Evolutionary conservation across 2,113 vertebrate genomes (phyloP), one percentile per base, ranked within the genome.

Genomic region (Porphyrio hochstetteri): DNA sequence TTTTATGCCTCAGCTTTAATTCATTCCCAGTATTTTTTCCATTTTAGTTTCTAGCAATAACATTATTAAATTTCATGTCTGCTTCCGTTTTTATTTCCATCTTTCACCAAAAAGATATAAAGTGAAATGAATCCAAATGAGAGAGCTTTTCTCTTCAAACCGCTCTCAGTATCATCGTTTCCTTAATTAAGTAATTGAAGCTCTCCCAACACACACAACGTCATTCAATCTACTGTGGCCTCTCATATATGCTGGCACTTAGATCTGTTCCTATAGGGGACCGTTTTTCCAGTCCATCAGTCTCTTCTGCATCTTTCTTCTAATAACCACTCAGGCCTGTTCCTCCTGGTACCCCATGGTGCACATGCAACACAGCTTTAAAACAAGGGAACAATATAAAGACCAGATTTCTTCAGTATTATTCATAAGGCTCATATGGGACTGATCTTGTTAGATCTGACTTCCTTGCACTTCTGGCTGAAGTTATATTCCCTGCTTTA

Each of bases 171-270:
- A 96, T 97, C 94, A 92, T 95, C 11, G 38, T 97, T 94, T 53
- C 92, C 96, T 97, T 97, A 96, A 97, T 97, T 96, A 96, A 97
- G 95, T 94, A 96, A 96, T 94, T 95, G 96, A 97, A 97, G 93
- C 88, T 95, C 88, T 95, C 95, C 93, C 95, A 96, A 86, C 91
- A 57, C 88, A 72, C 95, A 95, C 89, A 76, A 81, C 42, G 78
- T 93, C 88, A 96, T 93, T 93, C 89, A 95, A 92, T 95, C 89
- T 85, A 61, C 93, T 92, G 86, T 28, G 59, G 92, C 77, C 86
- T 91, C 90, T 63, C 35, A 0, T 33, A 38, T 16, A 46, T 52
- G 48, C 93, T 91, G 87, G 52, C 76, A 90, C 71, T 96, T 75
- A 69, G 59, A 52, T 75, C 91, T 86, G 24, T 55, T 95, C 86